phyloP scores from a whole-genome alignment of 2,113 vertebrate genomes.

The Fulmarus glacialis region DNA sequence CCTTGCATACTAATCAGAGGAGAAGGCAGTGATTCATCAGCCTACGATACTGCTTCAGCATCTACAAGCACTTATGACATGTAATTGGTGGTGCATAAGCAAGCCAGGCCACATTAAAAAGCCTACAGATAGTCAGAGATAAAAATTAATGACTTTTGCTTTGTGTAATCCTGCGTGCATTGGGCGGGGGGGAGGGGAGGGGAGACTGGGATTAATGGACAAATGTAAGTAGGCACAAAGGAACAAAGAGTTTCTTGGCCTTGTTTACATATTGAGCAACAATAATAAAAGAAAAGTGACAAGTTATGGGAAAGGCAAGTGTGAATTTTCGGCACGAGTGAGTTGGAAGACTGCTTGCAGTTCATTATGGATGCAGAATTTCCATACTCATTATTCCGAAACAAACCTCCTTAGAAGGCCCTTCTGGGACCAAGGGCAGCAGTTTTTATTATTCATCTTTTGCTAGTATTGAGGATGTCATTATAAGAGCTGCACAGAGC shows the following conservation, averaged over 20 bases:
- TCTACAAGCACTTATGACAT: constrained; percentile 88
- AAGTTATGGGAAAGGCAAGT: constrained; percentile 79
- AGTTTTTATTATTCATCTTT: constrained; percentile 71
- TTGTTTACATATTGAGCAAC: constrained; percentile 83
- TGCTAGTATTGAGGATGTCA: constrained; percentile 54
- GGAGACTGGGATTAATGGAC: constrained; percentile 79
- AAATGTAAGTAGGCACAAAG: constrained; percentile 80
- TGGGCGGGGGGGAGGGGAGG: constrained; percentile 62
- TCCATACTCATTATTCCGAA: constrained; percentile 77
- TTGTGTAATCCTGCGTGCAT: constrained; percentile 83
- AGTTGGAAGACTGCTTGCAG: constrained; percentile 76
- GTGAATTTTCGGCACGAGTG: constrained; percentile 80
- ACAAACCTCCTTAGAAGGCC: constrained; percentile 72
- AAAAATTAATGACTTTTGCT: constrained; percentile 91
- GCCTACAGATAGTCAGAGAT: constrained; percentile 87
- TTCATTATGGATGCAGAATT: constrained; percentile 78
- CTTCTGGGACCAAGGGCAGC: constrained; percentile 68
- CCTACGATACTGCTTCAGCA: constrained; percentile 79
- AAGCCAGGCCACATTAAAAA: constrained; percentile 88
- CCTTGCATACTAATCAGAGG: constrained; percentile 82
- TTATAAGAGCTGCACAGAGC: constrained; percentile 18
- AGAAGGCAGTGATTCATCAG: constrained; percentile 84
- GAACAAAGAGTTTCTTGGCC: constrained; percentile 82
- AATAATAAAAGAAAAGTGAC: constrained; percentile 81
- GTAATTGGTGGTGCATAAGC: constrained; percentile 87